A percentile compares a stretch with the other conserved stretches of the same genome.
phyloP scores from a whole-genome alignment of 2,888 invertebrate species.

The Phania funesta region DNA sequence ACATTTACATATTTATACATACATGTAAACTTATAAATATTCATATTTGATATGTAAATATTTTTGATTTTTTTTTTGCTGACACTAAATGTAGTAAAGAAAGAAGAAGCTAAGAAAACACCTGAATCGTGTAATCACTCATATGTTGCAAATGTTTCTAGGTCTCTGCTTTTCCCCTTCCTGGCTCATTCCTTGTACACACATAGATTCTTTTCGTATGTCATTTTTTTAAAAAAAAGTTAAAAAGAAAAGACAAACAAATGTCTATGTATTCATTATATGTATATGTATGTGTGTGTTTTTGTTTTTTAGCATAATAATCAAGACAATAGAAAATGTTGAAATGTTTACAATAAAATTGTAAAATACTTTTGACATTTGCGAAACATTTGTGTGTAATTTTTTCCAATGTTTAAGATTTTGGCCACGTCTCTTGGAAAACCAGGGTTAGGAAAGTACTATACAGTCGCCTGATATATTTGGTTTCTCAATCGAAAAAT shows the following conservation, averaged over 20 bases:
- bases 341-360: conserved; percentile 52
- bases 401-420: too few species aligned
- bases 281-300: background rate
- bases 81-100: conserved; percentile 23
- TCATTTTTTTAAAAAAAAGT: background rate
- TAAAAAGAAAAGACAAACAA: background rate
- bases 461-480: too few species aligned
- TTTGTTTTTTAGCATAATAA: background rate
- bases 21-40: conserved; percentile 28
- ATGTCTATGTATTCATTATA: background rate
- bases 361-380: conserved; percentile 44
- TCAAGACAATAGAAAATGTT: conserved; percentile 40
- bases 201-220: background rate
- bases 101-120: conserved; percentile 52
- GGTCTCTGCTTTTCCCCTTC: background rate
- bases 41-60: background rate
- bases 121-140: conserved; percentile 64
- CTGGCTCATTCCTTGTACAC: background rate
- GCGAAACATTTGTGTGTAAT: conserved; percentile 17
- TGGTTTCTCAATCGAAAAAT: too few species aligned
- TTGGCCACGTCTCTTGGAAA: too few species aligned
- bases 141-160: conserved; percentile 28
- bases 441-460: too few species aligned
- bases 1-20: background rate
- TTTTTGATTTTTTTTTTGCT: background rate